These are phyloP conservation scores for Oxyteleia sp. DNA, from an alignment of 2,888 invertebrate genomes.

Conservation along the genomic window DNA sequence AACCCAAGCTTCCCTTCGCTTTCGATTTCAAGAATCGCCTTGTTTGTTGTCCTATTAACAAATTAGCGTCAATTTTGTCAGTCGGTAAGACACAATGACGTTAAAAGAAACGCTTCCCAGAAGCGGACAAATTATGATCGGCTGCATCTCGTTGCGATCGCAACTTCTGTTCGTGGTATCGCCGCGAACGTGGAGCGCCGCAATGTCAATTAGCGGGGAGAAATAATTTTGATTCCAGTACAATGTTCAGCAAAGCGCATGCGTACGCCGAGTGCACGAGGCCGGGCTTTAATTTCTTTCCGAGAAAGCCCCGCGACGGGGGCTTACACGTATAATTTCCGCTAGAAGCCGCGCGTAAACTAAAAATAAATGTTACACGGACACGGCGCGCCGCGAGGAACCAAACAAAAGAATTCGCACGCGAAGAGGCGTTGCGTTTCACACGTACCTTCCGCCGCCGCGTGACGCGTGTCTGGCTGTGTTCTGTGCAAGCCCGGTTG, in stretches of 20 bases:
- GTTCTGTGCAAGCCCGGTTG: constrained; percentile 29
- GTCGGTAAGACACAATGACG: constrained; percentile 16
- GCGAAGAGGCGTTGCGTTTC: constrained; percentile 72
- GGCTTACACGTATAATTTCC: constrained; percentile 70
- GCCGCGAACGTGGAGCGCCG: constrained; percentile 33
- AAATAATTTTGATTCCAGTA: constrained; percentile 45
- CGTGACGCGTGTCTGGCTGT: constrained; percentile 62
- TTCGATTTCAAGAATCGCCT: neutral
- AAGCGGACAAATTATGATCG: constrained; percentile 38
- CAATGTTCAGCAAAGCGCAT: constrained; percentile 40
- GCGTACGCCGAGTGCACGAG: constrained; percentile 54
- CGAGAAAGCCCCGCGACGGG: constrained; percentile 65
- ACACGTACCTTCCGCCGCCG: constrained; percentile 71
- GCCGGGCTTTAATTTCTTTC: constrained; percentile 70
- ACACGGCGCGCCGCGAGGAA: constrained; percentile 62
- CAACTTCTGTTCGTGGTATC: constrained; percentile 27
- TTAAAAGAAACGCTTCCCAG: constrained; percentile 26
- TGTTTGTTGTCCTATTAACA: constrained; percentile 1
- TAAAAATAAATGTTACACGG: constrained; percentile 74
- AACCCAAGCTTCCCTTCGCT: too few species aligned
- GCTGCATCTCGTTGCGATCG: constrained; percentile 15
- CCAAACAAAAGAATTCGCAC: constrained; percentile 74
- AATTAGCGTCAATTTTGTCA: constrained; percentile 4
- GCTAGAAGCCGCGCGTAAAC: constrained; percentile 73
- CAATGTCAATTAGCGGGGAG: constrained; percentile 45